Evolutionary conservation across 2,888 invertebrate genomes (phyloP).

Genomic region (Tipula helvola): DNA sequence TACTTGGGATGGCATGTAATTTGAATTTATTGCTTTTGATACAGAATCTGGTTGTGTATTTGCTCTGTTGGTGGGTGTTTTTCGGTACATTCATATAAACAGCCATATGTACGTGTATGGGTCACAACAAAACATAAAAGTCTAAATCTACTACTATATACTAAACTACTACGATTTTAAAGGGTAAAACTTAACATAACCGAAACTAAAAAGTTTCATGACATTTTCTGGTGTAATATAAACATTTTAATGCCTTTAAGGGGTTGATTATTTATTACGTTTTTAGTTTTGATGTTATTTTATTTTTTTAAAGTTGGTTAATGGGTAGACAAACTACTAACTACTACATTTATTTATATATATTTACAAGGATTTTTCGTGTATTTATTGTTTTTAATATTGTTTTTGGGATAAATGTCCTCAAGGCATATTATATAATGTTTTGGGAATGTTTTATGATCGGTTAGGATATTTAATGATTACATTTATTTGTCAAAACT

Average conservation of each 20-base stretch:
- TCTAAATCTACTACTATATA: background rate
- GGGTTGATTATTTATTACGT: background rate
- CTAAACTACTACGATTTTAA: background rate
- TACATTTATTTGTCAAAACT: background rate
- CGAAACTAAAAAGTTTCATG: background rate
- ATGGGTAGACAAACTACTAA: background rate
- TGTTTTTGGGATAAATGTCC: background rate
- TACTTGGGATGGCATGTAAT: background rate
- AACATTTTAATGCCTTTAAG: background rate
- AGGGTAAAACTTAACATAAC: background rate
- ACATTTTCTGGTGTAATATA: background rate
- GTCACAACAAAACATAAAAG: background rate
- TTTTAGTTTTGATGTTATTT: background rate
- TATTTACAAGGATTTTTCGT: background rate
- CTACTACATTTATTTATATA: background rate
- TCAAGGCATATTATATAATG: background rate
- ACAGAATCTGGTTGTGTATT: background rate
- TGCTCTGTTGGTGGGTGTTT: background rate
- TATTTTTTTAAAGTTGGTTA: background rate
- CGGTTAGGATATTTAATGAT: background rate
- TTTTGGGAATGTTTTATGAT: background rate
- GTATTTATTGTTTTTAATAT: background rate
- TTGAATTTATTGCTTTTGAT: background rate
- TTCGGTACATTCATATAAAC: background rate
- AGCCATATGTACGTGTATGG: background rate